Evolutionary conservation across 2,113 vertebrate species (phyloP).

Genomic region (Diglossa brunneiventris): DNA sequence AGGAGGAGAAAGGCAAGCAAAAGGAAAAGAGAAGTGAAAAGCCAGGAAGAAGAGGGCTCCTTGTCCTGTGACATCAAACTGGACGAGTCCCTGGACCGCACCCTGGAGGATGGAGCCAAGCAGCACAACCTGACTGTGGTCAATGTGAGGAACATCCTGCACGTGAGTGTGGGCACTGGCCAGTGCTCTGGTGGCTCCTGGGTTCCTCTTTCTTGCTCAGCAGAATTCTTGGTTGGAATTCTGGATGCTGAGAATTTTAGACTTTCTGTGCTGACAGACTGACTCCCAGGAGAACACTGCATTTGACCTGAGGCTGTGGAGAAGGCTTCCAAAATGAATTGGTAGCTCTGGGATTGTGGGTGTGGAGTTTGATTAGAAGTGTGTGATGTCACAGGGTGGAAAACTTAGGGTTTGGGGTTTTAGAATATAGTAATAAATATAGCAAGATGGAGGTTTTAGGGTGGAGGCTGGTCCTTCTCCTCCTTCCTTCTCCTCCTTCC

Average conservation of each 20-base stretch:
- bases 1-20: constrained; percentile 72
- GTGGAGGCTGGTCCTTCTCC: too few relatives aligned
- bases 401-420: not conserved
- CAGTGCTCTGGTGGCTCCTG: rapidly evolving
- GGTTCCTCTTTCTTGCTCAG: not conserved
- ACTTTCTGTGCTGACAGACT: not conserved
- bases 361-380: too few relatives aligned
- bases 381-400: not conserved
- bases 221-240: not conserved
- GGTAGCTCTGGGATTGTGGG: not conserved
- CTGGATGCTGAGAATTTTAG: not conserved
- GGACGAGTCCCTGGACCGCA: constrained; percentile 85
- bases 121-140: constrained; percentile 88
- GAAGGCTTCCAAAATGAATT: not conserved
- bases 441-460: not conserved
- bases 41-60: constrained; percentile 12
- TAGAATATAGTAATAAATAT: not conserved
- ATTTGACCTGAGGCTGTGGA: not conserved
- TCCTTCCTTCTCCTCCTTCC: too few relatives aligned
- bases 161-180: constrained; percentile 74
- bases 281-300: too few relatives aligned
- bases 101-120: constrained; percentile 87
- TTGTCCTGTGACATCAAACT: constrained; percentile 76
- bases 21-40: constrained; percentile 57
- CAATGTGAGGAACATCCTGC: constrained; percentile 92